A percentile compares a stretch with the other conserved stretches of the same genome.
Conservation (phyloP, 92 coral and sea anemone species). For the Zoanthus sociatus region DNA sequence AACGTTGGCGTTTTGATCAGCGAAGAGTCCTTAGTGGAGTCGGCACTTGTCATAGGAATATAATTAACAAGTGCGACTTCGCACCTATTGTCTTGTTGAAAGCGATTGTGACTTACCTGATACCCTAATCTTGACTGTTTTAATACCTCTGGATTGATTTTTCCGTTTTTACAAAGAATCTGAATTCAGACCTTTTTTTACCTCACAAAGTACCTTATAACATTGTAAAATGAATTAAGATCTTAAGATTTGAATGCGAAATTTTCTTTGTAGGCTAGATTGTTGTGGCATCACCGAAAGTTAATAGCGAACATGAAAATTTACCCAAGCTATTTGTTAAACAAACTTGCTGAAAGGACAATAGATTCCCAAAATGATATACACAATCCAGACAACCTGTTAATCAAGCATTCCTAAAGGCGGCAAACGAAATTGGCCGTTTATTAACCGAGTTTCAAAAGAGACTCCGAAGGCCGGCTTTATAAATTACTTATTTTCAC, state of each 20-base stretch:
- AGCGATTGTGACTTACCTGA: neutral
- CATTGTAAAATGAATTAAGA: neutral
- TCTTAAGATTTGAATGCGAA: neutral
- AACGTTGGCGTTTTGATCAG: neutral
- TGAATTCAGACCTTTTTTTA: neutral
- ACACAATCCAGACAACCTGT: slow-evolving; percentile 27
- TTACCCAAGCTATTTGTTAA: slow-evolving; percentile 19
- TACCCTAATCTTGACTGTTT: neutral
- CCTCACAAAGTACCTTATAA: neutral
- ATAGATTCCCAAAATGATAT: neutral
- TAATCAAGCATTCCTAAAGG: neutral
- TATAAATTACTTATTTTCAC: neutral
- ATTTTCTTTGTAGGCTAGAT: neutral
- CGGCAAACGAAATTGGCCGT: neutral
- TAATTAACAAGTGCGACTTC: neutral
- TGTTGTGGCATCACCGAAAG: slow-evolving; percentile 3
- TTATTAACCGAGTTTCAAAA: neutral
- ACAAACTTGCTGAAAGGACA: slow-evolving; percentile 42
- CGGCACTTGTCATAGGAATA: neutral
- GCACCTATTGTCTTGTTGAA: neutral
- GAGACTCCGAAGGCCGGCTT: neutral
- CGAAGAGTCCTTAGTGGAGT: neutral
- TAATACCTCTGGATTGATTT: neutral
- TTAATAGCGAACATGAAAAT: slow-evolving; percentile 8
- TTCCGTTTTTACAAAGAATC: neutral